Base-by-base conservation (phyloP, 2,113 vertebrate species). In the Leucosticte australis region DNA sequence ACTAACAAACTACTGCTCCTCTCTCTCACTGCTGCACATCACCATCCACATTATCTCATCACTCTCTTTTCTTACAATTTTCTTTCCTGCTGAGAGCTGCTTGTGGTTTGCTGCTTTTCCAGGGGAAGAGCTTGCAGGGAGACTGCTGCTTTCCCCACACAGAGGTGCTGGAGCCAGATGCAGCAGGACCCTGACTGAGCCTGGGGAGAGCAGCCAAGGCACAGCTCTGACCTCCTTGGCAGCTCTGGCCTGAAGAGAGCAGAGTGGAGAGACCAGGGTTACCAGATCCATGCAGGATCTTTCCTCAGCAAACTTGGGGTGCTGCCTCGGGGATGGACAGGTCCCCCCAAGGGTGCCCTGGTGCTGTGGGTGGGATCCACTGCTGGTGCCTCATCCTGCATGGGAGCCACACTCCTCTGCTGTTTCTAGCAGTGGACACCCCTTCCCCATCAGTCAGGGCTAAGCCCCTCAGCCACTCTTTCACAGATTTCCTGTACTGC, bases 291-390 rank as follows among this genome's bases (percentile, higher is more conserved):
- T 30, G 59, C 35, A 74, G 71, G 46, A 35, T 63, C 47, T 83
- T 63, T 47, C 63, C 71, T 46, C 68, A 47, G 83, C 15, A 90
- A 52, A 49, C 0, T 0, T 11, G 16, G 31, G 24, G 8, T 83
- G 71, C 37, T 62, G 57, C 39, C 27, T 1, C 0, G 7, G 14
- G 50, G 10, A 8, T n/a, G 26, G 39, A 52, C 33, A 50, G 31
- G 5, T 13, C 0, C 22, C 21, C 8, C 9, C 13, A 11, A 11
- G 35, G 33, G 1, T 50, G 30, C 13, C 30, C 1, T 1, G 5
- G 11, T 42, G 20, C 22, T 1, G 0, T 1, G 5, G 15, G 31
- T 59, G 57, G 31, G 63, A 86, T 14, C 19, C 1, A 1, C 7
- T 52, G 57, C 86, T 77, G 63, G 3, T 41, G 53, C 10, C 47